Conservation (phyloP, 2,113 vertebrate genomes). For the Vidua macroura region DNA sequence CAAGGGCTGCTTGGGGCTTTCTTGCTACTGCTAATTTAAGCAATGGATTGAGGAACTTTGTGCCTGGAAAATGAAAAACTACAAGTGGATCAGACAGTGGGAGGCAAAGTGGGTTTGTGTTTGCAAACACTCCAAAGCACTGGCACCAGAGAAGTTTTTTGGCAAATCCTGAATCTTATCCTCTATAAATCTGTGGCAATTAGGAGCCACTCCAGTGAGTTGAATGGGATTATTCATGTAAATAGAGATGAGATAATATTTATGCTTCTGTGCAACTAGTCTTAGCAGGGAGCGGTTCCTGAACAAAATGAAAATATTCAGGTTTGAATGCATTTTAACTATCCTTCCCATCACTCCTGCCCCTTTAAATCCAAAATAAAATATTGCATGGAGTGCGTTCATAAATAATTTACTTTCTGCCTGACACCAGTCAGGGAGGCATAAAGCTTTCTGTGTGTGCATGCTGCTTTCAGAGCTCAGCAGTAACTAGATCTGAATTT, state of each 20-base stretch:
- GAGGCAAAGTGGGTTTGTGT: background rate
- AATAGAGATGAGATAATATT: background rate
- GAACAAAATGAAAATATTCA: background rate
- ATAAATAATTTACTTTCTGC: slow-evolving; percentile 60
- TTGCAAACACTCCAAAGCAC: background rate
- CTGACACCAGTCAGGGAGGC: slow-evolving; percentile 46
- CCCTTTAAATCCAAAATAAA: slow-evolving; percentile 49
- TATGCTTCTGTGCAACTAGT: background rate
- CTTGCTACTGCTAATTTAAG: background rate
- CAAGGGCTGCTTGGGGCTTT: background rate
- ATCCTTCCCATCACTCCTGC: background rate
- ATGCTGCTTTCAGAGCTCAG: slow-evolving; percentile 30
- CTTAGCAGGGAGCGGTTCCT: background rate
- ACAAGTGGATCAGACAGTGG: background rate
- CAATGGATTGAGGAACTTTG: background rate
- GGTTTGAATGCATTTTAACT: background rate
- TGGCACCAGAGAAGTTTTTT: background rate
- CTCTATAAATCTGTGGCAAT: background rate
- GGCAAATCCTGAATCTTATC: background rate
- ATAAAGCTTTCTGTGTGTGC: slow-evolving; percentile 38
- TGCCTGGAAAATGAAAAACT: background rate
- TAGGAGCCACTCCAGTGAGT: background rate
- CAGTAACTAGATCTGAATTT: slow-evolving; percentile 43
- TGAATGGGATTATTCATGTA: background rate
- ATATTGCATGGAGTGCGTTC: background rate